Percentiles rank a stretch among this genome's conserved stretches.
Evolutionary conservation across 2,888 invertebrate species (phyloP).

Genomic region (Mechanitis messenoides): DNA sequence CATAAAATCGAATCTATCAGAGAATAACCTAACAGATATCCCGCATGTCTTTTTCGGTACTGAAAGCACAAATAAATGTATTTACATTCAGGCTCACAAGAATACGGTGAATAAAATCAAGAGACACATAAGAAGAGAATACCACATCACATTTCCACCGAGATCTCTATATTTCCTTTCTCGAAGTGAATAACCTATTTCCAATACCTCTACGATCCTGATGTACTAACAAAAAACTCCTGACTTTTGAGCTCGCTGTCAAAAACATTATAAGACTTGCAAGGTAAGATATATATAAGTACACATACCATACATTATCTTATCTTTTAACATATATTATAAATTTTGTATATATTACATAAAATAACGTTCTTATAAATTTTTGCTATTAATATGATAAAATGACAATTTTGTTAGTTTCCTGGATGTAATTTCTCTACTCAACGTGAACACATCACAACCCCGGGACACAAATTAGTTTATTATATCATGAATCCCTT

Average conservation of each 20-base stretch:
- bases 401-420: too few relatives aligned
- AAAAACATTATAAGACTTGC: constrained; percentile 12
- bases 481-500: too few relatives aligned
- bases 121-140: constrained; percentile 1
- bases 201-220: constrained; percentile 64
- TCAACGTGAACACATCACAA: too few relatives aligned
- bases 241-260: constrained; percentile 27
- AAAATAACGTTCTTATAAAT: not conserved
- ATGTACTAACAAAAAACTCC: constrained; percentile 55
- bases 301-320: too few relatives aligned
- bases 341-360: not conserved
- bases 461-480: too few relatives aligned
- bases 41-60: not conserved
- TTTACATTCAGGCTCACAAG: not conserved
- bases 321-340: not conserved
- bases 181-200: constrained; percentile 53
- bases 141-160: constrained; percentile 27
- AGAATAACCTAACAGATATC: not conserved
- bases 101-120: not conserved
- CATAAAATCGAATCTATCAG: not conserved
- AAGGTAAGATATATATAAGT: not conserved
- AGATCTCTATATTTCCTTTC: constrained; percentile 44
- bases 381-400: not conserved
- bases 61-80: not conserved
- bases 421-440: too few relatives aligned